Percentiles rank a stretch among this genome's conserved stretches.
Evolutionary conservation across 1,140 invertebrate genomes (phyloP).

Genomic region (Lordiphosa collinella): DNA sequence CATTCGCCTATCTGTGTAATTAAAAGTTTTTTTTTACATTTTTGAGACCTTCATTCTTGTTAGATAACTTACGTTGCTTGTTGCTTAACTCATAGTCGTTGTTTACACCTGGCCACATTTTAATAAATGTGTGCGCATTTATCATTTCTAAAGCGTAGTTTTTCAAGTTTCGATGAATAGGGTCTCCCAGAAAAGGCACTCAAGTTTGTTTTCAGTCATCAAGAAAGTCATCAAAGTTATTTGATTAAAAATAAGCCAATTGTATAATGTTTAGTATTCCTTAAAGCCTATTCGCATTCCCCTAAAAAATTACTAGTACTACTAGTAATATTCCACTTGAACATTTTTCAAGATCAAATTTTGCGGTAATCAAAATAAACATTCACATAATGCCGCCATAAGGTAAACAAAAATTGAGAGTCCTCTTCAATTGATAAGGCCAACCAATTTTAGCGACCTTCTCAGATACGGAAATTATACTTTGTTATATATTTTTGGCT

Average conservation of each 20-base stretch:
- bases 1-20: no score
- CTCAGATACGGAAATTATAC: constrained; percentile 1
- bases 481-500: not conserved
- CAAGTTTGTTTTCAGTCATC: not conserved
- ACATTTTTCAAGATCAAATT: not conserved
- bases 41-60: no score
- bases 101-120: not conserved
- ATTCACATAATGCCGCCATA: constrained; percentile 5
- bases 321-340: not conserved
- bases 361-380: constrained; percentile 1
- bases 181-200: not conserved
- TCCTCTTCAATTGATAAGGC: constrained; percentile 2
- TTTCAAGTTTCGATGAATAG: constrained; percentile 2
- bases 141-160: constrained; percentile 3
- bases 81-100: not conserved
- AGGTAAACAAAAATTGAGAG: not conserved
- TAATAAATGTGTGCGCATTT: not conserved
- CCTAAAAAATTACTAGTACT: not conserved
- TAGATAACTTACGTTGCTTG: not conserved
- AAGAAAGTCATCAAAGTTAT: constrained; percentile 3
- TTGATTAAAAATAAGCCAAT: not conserved
- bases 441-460: not conserved
- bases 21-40: no score
- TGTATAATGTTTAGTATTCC: no score
- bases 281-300: not conserved